Evolutionary conservation across 2,113 vertebrate species (phyloP).

Genomic region (Callocephalon fimbriatum): DNA sequence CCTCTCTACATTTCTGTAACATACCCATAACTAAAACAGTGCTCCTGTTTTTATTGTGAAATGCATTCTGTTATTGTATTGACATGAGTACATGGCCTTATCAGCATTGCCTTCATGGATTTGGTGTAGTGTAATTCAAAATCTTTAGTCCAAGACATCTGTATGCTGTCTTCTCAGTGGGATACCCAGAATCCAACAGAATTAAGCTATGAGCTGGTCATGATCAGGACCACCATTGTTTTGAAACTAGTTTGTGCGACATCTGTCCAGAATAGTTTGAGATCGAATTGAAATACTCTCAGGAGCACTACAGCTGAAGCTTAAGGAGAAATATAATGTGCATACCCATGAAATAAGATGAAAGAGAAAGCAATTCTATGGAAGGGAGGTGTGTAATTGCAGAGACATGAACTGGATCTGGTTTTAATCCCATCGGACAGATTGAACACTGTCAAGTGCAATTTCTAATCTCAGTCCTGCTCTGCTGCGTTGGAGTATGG

Average conservation of each 20-base stretch:
- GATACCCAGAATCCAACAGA: neutral
- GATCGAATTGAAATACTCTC: neutral
- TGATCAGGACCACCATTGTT: slow-evolving; percentile 37
- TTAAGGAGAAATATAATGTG: slow-evolving; percentile 6
- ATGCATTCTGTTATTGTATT: neutral
- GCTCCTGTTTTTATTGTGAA: neutral
- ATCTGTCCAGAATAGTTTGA: slow-evolving; percentile 23
- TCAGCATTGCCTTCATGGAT: neutral
- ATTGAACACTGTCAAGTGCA: slow-evolving; percentile 38
- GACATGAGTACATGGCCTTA: neutral
- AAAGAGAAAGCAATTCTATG: slow-evolving; percentile 35
- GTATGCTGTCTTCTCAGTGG: neutral
- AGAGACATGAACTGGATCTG: slow-evolving; percentile 47
- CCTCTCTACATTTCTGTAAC: neutral
- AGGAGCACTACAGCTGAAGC: neutral
- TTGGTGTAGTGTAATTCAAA: neutral
- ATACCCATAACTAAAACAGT: neutral
- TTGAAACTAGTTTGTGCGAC: slow-evolving; percentile 5
- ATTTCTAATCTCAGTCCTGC: slow-evolving; percentile 21
- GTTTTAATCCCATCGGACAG: slow-evolving; percentile 52
- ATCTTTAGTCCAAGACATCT: neutral
- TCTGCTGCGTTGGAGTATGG: neutral
- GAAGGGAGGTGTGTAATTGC: slow-evolving; percentile 62
- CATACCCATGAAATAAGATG: slow-evolving; percentile 14
- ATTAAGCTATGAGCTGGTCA: neutral